These are phyloP conservation scores for Variabilichromis moorii DNA, from an alignment of 2,113 vertebrate species.

Conservation along the genomic window DNA sequence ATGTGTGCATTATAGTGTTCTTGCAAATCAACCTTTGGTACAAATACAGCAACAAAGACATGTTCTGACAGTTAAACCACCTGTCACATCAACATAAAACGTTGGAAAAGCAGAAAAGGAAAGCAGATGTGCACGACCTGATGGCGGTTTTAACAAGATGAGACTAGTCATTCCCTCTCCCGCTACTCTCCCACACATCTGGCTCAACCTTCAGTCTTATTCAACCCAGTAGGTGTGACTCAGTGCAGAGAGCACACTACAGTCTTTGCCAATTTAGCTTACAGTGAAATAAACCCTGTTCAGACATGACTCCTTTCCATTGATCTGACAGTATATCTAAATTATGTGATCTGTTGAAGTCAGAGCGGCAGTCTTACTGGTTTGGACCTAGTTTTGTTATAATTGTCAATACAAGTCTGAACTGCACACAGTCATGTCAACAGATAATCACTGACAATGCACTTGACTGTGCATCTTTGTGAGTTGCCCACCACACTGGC, in stretches of 20 bases:
- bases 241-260: neutral
- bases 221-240: neutral
- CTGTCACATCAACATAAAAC: neutral
- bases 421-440: neutral
- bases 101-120: neutral
- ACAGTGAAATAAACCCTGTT: neutral
- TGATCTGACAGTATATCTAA: neutral
- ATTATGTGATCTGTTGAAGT: neutral
- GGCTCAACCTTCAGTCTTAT: neutral
- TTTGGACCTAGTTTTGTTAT: neutral
- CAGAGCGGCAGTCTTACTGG: neutral
- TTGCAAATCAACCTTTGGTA: neutral
- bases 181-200: conserved; percentile 29
- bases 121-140: conserved; percentile 1
- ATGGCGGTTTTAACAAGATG: conserved; percentile 11
- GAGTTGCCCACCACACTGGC: neutral
- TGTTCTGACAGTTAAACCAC: neutral
- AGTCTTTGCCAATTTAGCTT: neutral
- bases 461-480: neutral
- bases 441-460: neutral
- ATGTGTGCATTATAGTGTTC: neutral
- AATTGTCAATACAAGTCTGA: neutral
- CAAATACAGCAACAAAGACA: neutral
- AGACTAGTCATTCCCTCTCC: conserved; percentile 1
- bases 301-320: neutral